Percentiles rank a stretch among this genome's conserved stretches.
Evolutionary conservation across 2,888 invertebrate genomes (phyloP).

Genomic region (Himalopsyche kuldschensis): DNA sequence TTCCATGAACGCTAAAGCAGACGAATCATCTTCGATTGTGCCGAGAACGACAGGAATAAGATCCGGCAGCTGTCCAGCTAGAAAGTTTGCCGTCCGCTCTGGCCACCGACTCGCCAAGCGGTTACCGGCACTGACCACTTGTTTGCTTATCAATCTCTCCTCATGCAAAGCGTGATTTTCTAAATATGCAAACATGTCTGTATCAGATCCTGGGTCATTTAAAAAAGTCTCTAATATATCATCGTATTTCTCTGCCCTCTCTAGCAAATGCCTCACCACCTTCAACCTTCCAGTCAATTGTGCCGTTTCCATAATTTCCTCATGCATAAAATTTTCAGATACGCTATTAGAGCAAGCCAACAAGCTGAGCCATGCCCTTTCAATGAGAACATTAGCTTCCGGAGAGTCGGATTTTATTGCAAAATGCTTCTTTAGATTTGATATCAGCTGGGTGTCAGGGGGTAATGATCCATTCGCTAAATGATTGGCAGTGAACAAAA

Average conservation of each 20-base stretch:
- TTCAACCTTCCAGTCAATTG: constrained; percentile 28
- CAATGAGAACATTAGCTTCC: constrained; percentile 48
- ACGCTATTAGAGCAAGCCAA: constrained; percentile 42
- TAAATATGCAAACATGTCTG: constrained; percentile 36
- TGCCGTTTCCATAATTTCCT: constrained; percentile 35
- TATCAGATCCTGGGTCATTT: constrained; percentile 32
- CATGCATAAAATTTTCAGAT: constrained; percentile 36
- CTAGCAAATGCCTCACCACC: constrained; percentile 32
- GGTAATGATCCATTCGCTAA: constrained; percentile 49
- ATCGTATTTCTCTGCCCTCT: constrained; percentile 30
- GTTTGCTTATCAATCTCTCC: constrained; percentile 32
- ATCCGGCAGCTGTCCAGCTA: constrained; percentile 45
- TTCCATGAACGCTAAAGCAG: constrained; percentile 47
- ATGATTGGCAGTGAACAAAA: constrained; percentile 53
- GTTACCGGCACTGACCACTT: constrained; percentile 23
- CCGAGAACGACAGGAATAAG: constrained; percentile 43
- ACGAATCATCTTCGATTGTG: constrained; percentile 41
- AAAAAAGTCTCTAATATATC: constrained; percentile 36
- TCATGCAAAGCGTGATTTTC: constrained; percentile 34
- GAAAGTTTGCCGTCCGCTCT: constrained; percentile 45
- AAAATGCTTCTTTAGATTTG: constrained; percentile 38
- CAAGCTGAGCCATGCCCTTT: constrained; percentile 51
- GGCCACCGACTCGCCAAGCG: constrained; percentile 33
- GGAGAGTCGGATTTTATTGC: constrained; percentile 45
- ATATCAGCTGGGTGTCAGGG: constrained; percentile 48